Evolutionary conservation across 1,140 invertebrate species (phyloP), one percentile per base, ranked within the genome.

Genomic region (Pectinophora gossypiella): DNA sequence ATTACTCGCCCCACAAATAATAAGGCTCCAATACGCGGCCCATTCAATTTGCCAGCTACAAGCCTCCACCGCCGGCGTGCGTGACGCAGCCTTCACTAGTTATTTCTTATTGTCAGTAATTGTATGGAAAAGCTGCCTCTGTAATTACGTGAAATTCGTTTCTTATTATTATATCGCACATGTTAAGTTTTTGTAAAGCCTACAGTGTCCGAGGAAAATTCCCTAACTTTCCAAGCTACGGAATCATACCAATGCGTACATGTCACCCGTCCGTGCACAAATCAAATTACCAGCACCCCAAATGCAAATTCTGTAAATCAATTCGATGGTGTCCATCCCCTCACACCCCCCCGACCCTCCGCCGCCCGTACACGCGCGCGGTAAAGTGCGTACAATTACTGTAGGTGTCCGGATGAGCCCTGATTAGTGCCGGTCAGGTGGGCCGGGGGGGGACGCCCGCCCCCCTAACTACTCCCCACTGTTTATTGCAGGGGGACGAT

Each of bases 361-460:
- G 6, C 35, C 35, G 6, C 35, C 36, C 44, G 54, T 61, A 67
- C 57, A 65, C 53, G 61, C 56, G 57, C 61, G 62, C 64, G 64
- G 63, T 69, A 75, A 71, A 75, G 65, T 58, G 63, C 61, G 62
- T 74, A 71, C 74, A 78, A 82, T 78, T 71, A 80, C 76, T 72
- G 64, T 77, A 78, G 77, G 82, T 82, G 80, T 83, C 72, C 68
- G 69, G 83, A 83, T 84, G 79, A 82, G 73, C 69, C 69, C 69
- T 86, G 83, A 86, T 86, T 86, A 86, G 80, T 86, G 75, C 71
- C 76, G 80, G 83, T 81, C 80, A 86, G 83, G 80, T 86, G 83
- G 80, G 72, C 66, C n/a, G n/a, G n/a, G 61, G 7, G 15, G 3
- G 15, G n/a, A 7, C 42, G 19, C 54, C 60, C 52, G 64, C 65